Evolutionary conservation across 2,888 invertebrate species (phyloP).

Genomic region (Epiperipatus broadwayi): DNA sequence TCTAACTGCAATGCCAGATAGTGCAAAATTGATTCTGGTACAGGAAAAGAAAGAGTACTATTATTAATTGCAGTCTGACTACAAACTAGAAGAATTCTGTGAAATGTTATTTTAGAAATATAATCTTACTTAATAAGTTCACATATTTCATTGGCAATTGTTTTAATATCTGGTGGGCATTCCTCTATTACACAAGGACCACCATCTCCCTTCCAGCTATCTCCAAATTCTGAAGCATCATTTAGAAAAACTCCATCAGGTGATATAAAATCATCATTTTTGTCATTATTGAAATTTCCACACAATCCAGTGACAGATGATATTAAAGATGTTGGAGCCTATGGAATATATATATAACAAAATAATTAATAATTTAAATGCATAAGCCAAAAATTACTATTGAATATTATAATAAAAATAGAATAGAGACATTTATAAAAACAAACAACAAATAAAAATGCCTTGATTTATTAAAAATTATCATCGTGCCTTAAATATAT

Average conservation of each 20-base stretch:
- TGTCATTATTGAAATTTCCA: slow-evolving; percentile 48
- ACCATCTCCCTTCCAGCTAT: slow-evolving; percentile 51
- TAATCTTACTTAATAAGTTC: too few relatives aligned
- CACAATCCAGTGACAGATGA: slow-evolving; percentile 69
- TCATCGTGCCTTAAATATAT: too few relatives aligned
- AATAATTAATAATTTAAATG: slow-evolving; percentile 11
- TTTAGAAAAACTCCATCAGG: slow-evolving; percentile 44
- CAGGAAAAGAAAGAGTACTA: too few relatives aligned
- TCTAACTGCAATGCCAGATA: too few relatives aligned
- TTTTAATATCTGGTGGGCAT: slow-evolving; percentile 26
- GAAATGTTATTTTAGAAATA: too few relatives aligned
- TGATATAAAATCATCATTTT: slow-evolving; percentile 45
- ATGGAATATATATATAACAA: too few relatives aligned
- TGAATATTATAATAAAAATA: slow-evolving; percentile 6
- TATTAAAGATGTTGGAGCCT: too few relatives aligned
- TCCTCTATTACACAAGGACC: slow-evolving; percentile 47
- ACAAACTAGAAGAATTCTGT: too few relatives aligned
- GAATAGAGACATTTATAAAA: slow-evolving; percentile 26
- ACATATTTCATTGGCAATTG: slow-evolving; percentile 45
- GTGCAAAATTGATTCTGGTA: too few relatives aligned
- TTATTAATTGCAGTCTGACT: too few relatives aligned
- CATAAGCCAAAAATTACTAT: background rate
- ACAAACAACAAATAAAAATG: too few relatives aligned
- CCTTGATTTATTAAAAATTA: too few relatives aligned
- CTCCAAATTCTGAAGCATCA: slow-evolving; percentile 49